phyloP scores from a whole-genome alignment of 2,888 invertebrate species.

The Agrypnus murinus region DNA sequence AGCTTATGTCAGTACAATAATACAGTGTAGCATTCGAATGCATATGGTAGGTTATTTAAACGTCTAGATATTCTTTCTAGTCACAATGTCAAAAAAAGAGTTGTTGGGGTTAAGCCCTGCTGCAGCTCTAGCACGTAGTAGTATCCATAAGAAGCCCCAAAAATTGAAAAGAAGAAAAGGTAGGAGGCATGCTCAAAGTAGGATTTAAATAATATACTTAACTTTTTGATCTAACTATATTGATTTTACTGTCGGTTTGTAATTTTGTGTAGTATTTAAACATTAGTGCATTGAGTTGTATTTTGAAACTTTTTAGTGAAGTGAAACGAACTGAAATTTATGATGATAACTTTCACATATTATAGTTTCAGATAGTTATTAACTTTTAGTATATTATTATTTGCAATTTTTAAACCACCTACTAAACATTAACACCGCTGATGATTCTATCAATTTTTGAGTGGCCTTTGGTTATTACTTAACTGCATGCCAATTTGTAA shows the following conservation, averaged over 20 bases:
- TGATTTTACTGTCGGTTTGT: slow-evolving; percentile 28
- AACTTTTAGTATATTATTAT: no score
- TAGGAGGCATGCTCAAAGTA: slow-evolving; percentile 46
- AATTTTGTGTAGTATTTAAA: slow-evolving; percentile 5
- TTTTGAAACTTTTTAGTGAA: no score
- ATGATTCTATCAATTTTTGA: slow-evolving; percentile 22
- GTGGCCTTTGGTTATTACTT: slow-evolving; percentile 42
- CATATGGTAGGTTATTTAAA: slow-evolving; percentile 46
- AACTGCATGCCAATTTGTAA: slow-evolving; percentile 43
- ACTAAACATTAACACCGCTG: slow-evolving; percentile 24
- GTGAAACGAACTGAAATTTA: no score
- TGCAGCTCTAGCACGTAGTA: slow-evolving; percentile 42
- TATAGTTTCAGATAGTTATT: no score
- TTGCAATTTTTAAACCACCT: no score
- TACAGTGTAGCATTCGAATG: slow-evolving; percentile 40
- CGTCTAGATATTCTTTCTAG: slow-evolving; percentile 26
- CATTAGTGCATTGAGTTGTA: no score
- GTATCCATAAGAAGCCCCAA: slow-evolving; percentile 51
- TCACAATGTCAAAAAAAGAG: slow-evolving; percentile 51
- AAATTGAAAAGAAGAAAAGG: slow-evolving; percentile 53
- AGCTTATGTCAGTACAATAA: slow-evolving; percentile 27
- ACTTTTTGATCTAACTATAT: slow-evolving; percentile 25
- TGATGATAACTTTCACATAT: no score
- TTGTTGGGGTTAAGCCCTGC: slow-evolving; percentile 43
- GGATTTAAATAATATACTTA: slow-evolving; percentile 21